phyloP scores from a whole-genome alignment of 2,113 vertebrate species.

The Eonycteris spelaea region DNA sequence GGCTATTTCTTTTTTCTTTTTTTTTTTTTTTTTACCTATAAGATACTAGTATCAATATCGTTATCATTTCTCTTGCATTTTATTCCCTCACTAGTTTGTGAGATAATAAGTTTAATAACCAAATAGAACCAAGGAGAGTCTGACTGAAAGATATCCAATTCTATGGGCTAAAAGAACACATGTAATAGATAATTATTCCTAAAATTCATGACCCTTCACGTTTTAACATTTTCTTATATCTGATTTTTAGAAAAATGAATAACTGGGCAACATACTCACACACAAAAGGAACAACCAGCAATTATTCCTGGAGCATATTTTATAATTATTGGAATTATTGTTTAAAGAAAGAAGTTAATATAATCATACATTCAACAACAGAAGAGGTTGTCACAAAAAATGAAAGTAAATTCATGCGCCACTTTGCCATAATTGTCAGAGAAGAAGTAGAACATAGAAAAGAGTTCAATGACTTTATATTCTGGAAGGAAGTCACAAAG shows the following conservation, averaged over 20 bases:
- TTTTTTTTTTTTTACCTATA: background rate
- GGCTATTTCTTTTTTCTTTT: background rate
- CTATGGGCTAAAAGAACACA: background rate
- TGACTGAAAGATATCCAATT: background rate
- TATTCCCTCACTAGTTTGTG: background rate
- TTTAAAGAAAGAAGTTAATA: background rate
- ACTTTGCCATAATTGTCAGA: background rate
- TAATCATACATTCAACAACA: background rate
- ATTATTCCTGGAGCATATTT: background rate
- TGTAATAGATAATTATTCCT: background rate
- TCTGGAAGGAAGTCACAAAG: background rate
- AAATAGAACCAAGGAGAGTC: background rate
- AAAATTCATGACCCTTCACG: background rate
- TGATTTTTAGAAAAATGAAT: background rate
- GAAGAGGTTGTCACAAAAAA: background rate
- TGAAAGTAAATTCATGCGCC: background rate
- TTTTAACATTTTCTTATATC: background rate
- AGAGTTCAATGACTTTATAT: background rate
- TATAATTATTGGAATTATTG: background rate
- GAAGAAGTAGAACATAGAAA: background rate
- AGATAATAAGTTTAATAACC: background rate
- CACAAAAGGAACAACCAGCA: background rate
- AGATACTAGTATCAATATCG: background rate
- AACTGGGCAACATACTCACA: background rate
- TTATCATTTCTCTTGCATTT: background rate